These are phyloP conservation scores for Scaptomyza flava DNA, from an alignment of 2,888 invertebrate genomes.

Conservation along the genomic window DNA sequence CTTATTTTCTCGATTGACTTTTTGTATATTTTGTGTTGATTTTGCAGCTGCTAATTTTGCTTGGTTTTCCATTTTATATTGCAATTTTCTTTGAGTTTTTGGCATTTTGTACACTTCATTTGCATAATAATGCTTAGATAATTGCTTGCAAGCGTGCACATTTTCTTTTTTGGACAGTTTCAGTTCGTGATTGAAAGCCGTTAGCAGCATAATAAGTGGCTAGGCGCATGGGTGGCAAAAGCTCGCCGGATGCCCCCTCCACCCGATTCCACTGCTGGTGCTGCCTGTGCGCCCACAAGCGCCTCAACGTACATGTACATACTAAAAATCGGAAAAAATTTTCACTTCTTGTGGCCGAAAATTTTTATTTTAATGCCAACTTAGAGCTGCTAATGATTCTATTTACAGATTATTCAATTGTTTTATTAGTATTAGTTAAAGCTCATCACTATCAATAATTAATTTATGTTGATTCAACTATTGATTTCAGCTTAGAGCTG, in stretches of 20 bases:
- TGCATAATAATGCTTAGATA: conserved; percentile 54
- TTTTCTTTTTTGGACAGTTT: conserved; percentile 46
- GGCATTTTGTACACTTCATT: conserved; percentile 67
- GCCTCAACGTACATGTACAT: conserved; percentile 81
- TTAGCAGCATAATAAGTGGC: conserved; percentile 44
- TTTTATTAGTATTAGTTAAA: conserved; percentile 3
- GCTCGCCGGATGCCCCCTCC: conserved; percentile 62
- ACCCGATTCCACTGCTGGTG: conserved; percentile 60
- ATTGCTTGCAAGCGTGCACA: conserved; percentile 49
- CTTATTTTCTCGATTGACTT: conserved; percentile 29
- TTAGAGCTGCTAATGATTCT: conserved; percentile 12
- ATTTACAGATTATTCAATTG: conserved; percentile 8
- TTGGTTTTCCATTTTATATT: conserved; percentile 44
- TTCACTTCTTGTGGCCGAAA: conserved; percentile 71
- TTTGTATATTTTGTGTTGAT: background rate
- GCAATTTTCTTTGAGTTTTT: conserved; percentile 51
- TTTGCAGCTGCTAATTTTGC: conserved; percentile 35
- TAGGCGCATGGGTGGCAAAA: conserved; percentile 58
- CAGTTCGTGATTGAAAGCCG: conserved; percentile 51
- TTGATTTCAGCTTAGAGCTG: conserved; percentile 46
- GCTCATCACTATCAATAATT: conserved; percentile 20
- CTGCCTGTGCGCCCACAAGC: conserved; percentile 62
- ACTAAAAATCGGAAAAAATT: conserved; percentile 82
- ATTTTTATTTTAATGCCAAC: conserved; percentile 55
- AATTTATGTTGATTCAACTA: conserved; percentile 38